Conservation (phyloP, 1,140 invertebrate species). For the Bursaphelenchus mucronatus region DNA sequence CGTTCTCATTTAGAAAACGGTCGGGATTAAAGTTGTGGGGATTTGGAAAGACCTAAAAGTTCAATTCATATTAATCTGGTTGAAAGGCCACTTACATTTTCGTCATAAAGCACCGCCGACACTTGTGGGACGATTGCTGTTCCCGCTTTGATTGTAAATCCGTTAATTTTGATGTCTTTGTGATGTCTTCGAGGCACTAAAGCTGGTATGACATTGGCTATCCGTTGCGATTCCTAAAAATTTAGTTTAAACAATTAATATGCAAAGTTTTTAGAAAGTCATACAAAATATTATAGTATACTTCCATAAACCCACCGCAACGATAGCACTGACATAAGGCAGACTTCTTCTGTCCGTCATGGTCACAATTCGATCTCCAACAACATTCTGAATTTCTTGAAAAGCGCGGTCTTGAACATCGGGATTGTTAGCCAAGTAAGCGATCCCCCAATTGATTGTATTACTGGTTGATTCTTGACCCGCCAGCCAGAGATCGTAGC, state of each 20-base stretch:
- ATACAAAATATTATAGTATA: no score
- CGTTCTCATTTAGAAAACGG: no score
- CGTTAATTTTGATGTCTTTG: background rate
- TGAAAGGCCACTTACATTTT: background rate
- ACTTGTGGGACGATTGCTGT: background rate
- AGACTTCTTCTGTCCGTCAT: background rate
- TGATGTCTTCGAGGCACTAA: background rate
- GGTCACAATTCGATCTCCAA: background rate
- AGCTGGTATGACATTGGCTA: background rate
- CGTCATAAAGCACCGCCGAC: background rate
- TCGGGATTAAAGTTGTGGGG: no score
- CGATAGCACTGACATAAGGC: background rate
- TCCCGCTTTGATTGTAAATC: background rate
- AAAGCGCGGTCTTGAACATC: background rate
- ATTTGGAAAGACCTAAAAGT: background rate
- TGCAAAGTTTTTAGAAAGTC: background rate
- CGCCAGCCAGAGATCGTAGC: no score
- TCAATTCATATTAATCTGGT: background rate
- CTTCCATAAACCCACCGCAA: background rate
- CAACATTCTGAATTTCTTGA: background rate
- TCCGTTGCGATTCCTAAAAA: constrained; percentile 1
- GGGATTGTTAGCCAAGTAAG: background rate
- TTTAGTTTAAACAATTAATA: background rate
- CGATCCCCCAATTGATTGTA: background rate
- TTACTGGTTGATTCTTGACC: no score